Percentiles rank a stretch among this genome's conserved stretches.
Evolutionary conservation across 2,113 vertebrate genomes (phyloP).

Genomic region (Rana temporaria): DNA sequence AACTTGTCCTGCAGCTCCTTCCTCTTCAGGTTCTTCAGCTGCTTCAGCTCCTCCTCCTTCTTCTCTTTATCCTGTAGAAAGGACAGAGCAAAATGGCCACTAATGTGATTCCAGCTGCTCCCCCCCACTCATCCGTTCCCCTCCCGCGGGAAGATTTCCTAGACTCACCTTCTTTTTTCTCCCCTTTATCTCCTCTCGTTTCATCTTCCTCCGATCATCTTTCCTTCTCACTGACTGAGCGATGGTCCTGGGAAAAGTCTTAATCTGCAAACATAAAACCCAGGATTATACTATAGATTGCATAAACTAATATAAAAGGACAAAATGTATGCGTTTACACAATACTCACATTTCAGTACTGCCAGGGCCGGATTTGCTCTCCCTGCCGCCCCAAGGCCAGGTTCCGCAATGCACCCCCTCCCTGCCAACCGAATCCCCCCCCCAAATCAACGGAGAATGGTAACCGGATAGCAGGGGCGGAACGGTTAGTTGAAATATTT

Average conservation of each 20-base stretch:
- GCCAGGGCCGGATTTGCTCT: too few relatives aligned
- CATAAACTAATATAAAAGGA: background rate
- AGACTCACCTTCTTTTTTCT: constrained; percentile 79
- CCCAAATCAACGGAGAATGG: too few relatives aligned
- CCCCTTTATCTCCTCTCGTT: constrained; percentile 79
- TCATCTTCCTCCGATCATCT: constrained; percentile 83
- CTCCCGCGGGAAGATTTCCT: background rate
- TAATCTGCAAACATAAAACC: constrained; percentile 67
- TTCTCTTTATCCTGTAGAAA: constrained; percentile 78
- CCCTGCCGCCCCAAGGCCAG: too few relatives aligned
- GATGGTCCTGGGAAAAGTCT: constrained; percentile 84
- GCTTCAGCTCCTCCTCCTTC: constrained; percentile 87
- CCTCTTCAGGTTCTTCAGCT: constrained; percentile 89
- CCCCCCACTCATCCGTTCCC: background rate
- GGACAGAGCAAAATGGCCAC: background rate
- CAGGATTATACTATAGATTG: background rate
- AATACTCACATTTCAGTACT: background rate
- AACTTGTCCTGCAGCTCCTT: constrained; percentile 84
- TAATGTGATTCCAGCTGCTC: background rate
- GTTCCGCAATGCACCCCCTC: too few relatives aligned
- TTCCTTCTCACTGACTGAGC: constrained; percentile 83
- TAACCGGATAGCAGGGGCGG: too few relatives aligned
- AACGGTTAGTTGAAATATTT: too few relatives aligned
- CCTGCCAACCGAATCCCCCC: too few relatives aligned
- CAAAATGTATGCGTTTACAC: background rate